These are phyloP conservation scores for Poecilia picta DNA, from an alignment of 2,797 vertebrate species.

Conservation along the genomic window DNA sequence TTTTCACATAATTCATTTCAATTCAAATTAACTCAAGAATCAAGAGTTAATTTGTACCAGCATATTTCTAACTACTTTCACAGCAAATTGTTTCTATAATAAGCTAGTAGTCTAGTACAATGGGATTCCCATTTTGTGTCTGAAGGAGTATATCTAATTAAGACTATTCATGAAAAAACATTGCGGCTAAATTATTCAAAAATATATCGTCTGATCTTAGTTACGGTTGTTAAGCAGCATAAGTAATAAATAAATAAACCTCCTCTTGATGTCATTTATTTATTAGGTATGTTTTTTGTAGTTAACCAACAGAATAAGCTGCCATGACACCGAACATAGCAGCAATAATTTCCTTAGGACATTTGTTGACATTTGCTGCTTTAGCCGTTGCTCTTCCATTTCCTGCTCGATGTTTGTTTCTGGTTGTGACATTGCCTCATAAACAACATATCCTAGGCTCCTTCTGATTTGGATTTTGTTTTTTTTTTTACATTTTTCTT, in stretches of 20 bases:
- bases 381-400: not conserved
- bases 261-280: not conserved
- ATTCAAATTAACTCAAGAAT: too few species aligned
- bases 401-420: not conserved
- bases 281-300: not conserved
- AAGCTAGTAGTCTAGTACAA: not conserved
- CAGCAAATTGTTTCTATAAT: not conserved
- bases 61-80: not conserved
- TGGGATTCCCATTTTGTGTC: not conserved
- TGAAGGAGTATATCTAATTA: not conserved
- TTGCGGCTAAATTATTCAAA: slow-evolving; percentile 1
- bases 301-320: not conserved
- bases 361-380: not conserved
- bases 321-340: not conserved
- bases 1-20: too few species aligned
- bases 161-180: not conserved
- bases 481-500: not conserved
- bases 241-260: not conserved
- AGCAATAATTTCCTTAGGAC: not conserved
- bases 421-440: not conserved
- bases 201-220: not conserved
- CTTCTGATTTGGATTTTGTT: not conserved
- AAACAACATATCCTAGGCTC: not conserved
- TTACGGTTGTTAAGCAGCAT: not conserved
- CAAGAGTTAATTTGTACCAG: not conserved